Conservation (phyloP, 2,888 invertebrate species). For the Monopis laevigella region DNA sequence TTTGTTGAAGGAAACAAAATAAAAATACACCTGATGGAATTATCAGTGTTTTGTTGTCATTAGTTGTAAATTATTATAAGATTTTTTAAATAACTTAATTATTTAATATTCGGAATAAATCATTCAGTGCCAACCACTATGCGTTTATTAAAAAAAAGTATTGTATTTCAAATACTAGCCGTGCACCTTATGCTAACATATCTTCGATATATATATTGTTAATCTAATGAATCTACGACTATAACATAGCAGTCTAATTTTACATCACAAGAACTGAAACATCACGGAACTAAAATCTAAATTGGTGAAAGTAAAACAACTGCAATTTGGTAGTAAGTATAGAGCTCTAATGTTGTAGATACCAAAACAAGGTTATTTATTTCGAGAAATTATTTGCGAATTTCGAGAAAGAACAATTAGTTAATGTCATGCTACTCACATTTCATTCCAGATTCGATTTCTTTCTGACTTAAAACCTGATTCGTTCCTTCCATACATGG, state of each 20-base stretch:
- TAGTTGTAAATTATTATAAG: no score
- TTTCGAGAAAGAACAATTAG: background rate
- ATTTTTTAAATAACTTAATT: no score
- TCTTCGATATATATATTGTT: no score
- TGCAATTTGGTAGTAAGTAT: slow-evolving; percentile 34
- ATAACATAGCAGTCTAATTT: slow-evolving; percentile 35
- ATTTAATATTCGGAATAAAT: no score
- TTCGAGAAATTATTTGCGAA: background rate
- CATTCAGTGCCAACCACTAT: no score
- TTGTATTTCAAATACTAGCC: no score
- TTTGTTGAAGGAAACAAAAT: no score
- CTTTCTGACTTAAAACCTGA: slow-evolving; percentile 39
- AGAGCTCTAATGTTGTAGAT: background rate
- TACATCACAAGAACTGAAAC: slow-evolving; percentile 34
- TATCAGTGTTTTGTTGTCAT: no score
- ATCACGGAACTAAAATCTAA: slow-evolving; percentile 48
- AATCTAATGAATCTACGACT: no score
- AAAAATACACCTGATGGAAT: no score
- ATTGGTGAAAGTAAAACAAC: slow-evolving; percentile 55
- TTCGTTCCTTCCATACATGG: slow-evolving; percentile 33
- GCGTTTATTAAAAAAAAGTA: no score
- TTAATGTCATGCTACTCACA: slow-evolving; percentile 23
- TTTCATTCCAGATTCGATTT: slow-evolving; percentile 39
- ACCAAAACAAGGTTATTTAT: slow-evolving; percentile 2
- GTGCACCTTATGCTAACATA: no score